Evolutionary conservation across 1,140 invertebrate genomes (phyloP), one percentile per base, ranked within the genome.

Genomic region (Meloidogyne hapla): DNA sequence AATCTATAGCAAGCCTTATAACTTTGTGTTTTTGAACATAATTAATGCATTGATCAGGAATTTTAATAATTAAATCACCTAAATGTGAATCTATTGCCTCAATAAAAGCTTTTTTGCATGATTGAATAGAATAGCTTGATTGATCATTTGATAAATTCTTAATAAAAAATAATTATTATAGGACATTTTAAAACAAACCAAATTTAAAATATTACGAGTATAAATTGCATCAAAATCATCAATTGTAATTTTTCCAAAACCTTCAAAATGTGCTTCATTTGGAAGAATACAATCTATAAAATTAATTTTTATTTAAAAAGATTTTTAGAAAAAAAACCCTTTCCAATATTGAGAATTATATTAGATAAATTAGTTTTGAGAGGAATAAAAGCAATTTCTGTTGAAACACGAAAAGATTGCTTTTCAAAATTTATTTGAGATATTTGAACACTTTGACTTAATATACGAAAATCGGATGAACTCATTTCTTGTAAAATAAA

Each of bases 241-340:
- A 33, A 81, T 15, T 9, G 80, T 83, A 28, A 81, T 63, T 21
- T 45, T 48, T 45, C 81, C 81, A 38, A 15, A n/a, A 3, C 66
- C 62, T 62, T 65, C 28, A 75, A 80, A 81, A 15, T 10, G 12
- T 23, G 45, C n/a, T 56, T 81, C 80, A 71, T 80, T 83, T 42
- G 80, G 80, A 13, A 81, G 33, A 74, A 77, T 21, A 45, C 76
- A 81, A 64, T 73, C 80, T 81, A 45, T 18, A 83, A 74, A 42
- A 66, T 28, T 8, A 38, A n/a, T 12, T n/a, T 15, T n/a, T 23
- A 75, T 28, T 13, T 10, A 23, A 61, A 63, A 15, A 56, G 15
- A 74, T 25, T 38, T 15, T n/a, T 26, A 28, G 18, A 25, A 21
- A 40, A 63, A 42, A 66, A 38, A 80, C 77, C 66, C 25, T 26